Percentiles rank a stretch among this genome's conserved stretches.
These are phyloP conservation scores for Leptobrachium leishanense DNA, from an alignment of 2,113 vertebrate genomes.

Conservation along the genomic window DNA sequence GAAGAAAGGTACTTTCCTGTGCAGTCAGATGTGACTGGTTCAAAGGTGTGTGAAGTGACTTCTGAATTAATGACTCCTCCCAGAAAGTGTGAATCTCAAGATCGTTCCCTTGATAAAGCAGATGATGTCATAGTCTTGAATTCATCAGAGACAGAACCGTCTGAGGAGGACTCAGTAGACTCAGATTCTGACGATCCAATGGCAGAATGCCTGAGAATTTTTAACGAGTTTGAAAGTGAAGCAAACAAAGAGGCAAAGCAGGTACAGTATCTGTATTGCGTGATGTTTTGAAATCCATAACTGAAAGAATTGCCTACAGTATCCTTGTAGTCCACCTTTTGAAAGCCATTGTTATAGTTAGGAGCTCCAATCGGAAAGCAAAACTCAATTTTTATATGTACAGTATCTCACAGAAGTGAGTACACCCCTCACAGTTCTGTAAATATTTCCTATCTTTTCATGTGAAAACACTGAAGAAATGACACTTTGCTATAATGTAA, in stretches of 20 bases:
- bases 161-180: not conserved
- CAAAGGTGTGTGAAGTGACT: not conserved
- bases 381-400: too few relatives aligned
- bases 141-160: not conserved
- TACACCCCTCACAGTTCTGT: too few relatives aligned
- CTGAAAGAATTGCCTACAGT: too few relatives aligned
- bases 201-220: slow-evolving; percentile 76
- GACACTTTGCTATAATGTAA: too few relatives aligned
- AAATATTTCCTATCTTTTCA: too few relatives aligned
- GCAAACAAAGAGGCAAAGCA: slow-evolving; percentile 27
- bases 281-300: too few relatives aligned
- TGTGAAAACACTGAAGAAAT: too few relatives aligned
- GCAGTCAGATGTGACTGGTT: not conserved
- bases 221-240: slow-evolving; percentile 56
- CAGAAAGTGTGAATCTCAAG: too few relatives aligned
- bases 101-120: not conserved
- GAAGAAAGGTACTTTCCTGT: not conserved
- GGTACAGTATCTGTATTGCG: slow-evolving; percentile 34
- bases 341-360: too few relatives aligned
- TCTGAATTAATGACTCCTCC: not conserved
- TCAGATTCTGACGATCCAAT: slow-evolving; percentile 66
- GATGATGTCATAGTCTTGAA: not conserved
- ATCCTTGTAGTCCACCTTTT: too few relatives aligned
- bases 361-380: too few relatives aligned
- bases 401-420: too few relatives aligned